Evolutionary conservation across 2,797 vertebrate species (phyloP).

Genomic region (Urophycis tenuis): DNA sequence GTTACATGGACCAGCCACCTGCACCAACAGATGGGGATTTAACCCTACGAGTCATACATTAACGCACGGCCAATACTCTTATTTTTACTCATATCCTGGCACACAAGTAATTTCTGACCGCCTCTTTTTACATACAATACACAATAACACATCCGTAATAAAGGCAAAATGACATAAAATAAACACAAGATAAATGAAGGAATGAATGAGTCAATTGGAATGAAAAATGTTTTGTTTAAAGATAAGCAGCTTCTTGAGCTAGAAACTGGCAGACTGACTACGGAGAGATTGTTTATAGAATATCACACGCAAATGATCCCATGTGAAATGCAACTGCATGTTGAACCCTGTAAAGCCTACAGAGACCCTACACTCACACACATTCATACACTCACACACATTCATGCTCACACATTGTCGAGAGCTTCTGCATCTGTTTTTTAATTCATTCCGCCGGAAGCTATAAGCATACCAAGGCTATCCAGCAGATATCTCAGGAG

Average conservation of each 20-base stretch:
- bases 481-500: neutral
- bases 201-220: neutral
- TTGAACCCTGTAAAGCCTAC: neutral
- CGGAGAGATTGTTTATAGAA: neutral
- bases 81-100: neutral
- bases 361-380: neutral
- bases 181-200: no score
- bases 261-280: neutral
- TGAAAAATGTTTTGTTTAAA: neutral
- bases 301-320: neutral
- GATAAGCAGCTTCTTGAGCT: no score
- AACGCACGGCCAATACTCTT: neutral
- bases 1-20: slow-evolving; percentile 58
- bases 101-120: neutral
- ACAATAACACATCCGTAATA: neutral
- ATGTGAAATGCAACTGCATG: neutral
- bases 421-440: neutral
- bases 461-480: neutral
- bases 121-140: neutral
- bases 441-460: neutral
- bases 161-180: neutral
- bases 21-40: slow-evolving; percentile 64
- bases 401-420: neutral
- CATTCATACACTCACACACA: neutral
- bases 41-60: slow-evolving; percentile 19